These are phyloP conservation scores for Drosophila prostipennis DNA, from an alignment of 2,888 invertebrate genomes.

Conservation along the genomic window DNA sequence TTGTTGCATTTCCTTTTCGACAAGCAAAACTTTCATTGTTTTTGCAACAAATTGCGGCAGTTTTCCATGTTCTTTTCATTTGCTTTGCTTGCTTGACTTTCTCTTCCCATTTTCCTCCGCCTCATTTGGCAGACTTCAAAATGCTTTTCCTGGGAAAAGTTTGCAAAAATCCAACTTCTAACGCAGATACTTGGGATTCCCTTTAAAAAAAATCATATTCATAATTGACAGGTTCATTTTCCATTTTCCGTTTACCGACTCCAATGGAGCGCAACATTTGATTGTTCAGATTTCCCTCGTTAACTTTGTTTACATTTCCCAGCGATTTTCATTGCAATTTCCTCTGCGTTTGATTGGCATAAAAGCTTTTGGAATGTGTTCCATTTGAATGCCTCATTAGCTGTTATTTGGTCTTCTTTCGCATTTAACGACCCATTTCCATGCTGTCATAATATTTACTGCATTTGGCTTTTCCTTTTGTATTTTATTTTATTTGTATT, in stretches of 20 bases:
- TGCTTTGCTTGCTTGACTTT: conserved; percentile 10
- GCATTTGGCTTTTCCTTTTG: background rate
- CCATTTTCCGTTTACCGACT: conserved; percentile 3
- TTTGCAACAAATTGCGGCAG: conserved; percentile 55
- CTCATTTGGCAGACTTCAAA: conserved; percentile 30
- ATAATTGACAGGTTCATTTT: conserved; percentile 23
- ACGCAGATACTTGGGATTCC: background rate
- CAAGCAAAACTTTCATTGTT: conserved; percentile 50
- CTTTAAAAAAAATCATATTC: background rate
- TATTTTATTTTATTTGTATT: conserved; percentile 2
- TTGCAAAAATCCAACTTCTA: background rate
- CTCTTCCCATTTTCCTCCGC: conserved; percentile 7
- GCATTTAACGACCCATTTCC: conserved; percentile 1
- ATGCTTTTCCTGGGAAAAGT: conserved; percentile 23
- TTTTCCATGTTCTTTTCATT: conserved; percentile 43
- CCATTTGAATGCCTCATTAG: conserved; percentile 16
- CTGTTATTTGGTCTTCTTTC: background rate
- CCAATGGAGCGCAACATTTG: conserved; percentile 23
- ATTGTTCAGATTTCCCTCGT: conserved; percentile 21
- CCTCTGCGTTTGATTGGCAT: conserved; percentile 6
- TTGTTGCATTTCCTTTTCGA: conserved; percentile 38
- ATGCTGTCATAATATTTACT: background rate
- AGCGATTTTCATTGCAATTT: conserved; percentile 7
- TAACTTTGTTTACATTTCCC: conserved; percentile 23
- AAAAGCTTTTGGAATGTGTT: conserved; percentile 27